Evolutionary conservation across 2,113 vertebrate species (phyloP).

Genomic region (Tragelaphus imberbis): DNA sequence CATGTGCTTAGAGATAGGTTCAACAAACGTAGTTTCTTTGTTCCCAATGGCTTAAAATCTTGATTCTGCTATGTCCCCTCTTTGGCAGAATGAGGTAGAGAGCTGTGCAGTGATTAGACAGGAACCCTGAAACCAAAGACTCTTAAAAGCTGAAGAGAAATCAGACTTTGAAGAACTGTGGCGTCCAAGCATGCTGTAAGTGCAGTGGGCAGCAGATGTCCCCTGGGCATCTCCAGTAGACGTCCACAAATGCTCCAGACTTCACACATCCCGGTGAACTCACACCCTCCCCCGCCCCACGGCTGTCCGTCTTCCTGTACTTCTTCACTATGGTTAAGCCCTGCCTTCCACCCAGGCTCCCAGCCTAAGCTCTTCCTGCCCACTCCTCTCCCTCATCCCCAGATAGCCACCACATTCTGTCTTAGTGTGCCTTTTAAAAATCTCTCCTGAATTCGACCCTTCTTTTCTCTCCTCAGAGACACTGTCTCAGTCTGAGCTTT

Average conservation of each 20-base stretch:
- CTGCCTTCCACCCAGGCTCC: background rate
- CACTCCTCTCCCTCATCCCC: background rate
- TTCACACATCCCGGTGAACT: background rate
- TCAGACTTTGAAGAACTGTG: constrained; percentile 69
- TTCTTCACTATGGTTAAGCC: background rate
- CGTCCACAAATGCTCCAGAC: constrained; percentile 43
- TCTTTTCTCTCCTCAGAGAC: background rate
- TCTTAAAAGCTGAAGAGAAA: constrained; percentile 72
- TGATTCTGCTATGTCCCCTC: constrained; percentile 69
- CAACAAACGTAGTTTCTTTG: constrained; percentile 27
- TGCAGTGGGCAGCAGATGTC: constrained; percentile 57
- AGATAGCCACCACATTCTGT: background rate
- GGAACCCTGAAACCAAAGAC: constrained; percentile 67
- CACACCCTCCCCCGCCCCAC: background rate
- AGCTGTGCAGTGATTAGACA: constrained; percentile 73
- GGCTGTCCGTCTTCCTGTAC: background rate
- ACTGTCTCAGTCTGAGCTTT: background rate
- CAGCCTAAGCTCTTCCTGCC: background rate
- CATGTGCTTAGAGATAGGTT: background rate
- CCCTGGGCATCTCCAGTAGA: constrained; percentile 38
- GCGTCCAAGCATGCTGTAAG: constrained; percentile 68
- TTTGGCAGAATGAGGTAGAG: constrained; percentile 74
- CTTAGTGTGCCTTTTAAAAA: background rate
- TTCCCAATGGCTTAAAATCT: constrained; percentile 58
- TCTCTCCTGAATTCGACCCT: background rate